These are phyloP conservation scores for Epizoanthus illoricatus DNA, from an alignment of 92 coral and sea anemone species.

Conservation along the genomic window DNA sequence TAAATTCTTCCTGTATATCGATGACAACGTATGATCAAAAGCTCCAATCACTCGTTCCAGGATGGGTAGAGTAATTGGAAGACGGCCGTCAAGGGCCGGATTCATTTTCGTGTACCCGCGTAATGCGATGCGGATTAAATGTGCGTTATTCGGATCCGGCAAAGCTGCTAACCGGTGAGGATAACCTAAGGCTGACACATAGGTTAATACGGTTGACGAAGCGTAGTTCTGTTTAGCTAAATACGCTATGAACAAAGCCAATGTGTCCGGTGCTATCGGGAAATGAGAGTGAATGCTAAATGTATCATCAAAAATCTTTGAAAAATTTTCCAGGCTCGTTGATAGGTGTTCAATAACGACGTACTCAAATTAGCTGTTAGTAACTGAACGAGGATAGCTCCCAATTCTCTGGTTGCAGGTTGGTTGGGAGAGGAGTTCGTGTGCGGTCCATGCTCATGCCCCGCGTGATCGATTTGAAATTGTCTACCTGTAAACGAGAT, in stretches of 20 bases:
- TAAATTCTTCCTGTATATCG: background rate
- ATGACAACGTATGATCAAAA: background rate
- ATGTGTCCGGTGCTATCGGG: slow-evolving; percentile 10
- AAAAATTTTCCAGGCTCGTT: background rate
- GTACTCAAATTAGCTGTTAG: background rate
- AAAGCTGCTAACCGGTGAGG: slow-evolving; percentile 18
- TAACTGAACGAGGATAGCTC: background rate
- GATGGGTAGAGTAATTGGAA: background rate
- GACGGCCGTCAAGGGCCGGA: background rate
- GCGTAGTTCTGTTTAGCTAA: slow-evolving; percentile 36
- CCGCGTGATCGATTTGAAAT: no score
- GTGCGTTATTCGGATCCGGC: background rate
- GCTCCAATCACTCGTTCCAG: background rate
- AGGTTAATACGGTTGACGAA: slow-evolving; percentile 33
- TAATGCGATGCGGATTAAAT: background rate
- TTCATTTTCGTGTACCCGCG: background rate
- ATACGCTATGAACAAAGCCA: slow-evolving; percentile 42
- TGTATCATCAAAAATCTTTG: background rate
- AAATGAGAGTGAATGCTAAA: background rate
- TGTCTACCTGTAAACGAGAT: no score
- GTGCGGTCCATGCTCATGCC: no score
- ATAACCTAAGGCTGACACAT: slow-evolving; percentile 35
- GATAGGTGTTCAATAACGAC: background rate
- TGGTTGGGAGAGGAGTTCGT: no score
- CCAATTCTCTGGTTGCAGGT: no score